Evolutionary conservation across 2,888 invertebrate genomes (phyloP).

Genomic region (Labia minor): DNA sequence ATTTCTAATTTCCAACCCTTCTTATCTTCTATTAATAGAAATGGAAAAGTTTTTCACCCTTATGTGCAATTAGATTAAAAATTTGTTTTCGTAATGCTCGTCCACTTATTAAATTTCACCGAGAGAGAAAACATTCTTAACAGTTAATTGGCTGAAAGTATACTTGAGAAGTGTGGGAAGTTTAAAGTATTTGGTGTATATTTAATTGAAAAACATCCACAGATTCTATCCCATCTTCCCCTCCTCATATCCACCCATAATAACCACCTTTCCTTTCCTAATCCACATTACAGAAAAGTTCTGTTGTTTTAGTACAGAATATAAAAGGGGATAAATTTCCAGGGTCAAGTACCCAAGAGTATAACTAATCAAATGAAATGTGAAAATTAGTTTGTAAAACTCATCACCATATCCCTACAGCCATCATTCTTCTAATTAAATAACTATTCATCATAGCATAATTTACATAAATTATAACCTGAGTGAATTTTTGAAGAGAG

Average conservation of each 20-base stretch:
- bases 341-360: not conserved
- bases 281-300: not conserved
- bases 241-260: too few relatives aligned
- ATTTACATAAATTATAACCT: not conserved
- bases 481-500: not conserved
- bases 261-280: too few relatives aligned
- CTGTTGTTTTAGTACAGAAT: not conserved
- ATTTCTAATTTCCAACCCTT: not conserved
- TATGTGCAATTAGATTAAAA: not conserved
- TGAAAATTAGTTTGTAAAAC: too few relatives aligned
- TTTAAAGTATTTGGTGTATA: not conserved
- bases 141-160: not conserved
- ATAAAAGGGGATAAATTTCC: not conserved
- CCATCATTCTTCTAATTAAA: not conserved
- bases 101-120: not conserved
- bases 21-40: conserved; percentile 13
- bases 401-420: too few relatives aligned
- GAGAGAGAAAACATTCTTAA: not conserved
- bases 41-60: not conserved
- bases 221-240: too few relatives aligned
- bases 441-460: not conserved
- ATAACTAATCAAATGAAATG: not conserved
- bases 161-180: not conserved
- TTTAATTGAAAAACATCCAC: conserved; percentile 1
- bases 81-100: conserved; percentile 1